Conservation (phyloP, 2,888 invertebrate genomes). For the Drosophila meridionalis region DNA sequence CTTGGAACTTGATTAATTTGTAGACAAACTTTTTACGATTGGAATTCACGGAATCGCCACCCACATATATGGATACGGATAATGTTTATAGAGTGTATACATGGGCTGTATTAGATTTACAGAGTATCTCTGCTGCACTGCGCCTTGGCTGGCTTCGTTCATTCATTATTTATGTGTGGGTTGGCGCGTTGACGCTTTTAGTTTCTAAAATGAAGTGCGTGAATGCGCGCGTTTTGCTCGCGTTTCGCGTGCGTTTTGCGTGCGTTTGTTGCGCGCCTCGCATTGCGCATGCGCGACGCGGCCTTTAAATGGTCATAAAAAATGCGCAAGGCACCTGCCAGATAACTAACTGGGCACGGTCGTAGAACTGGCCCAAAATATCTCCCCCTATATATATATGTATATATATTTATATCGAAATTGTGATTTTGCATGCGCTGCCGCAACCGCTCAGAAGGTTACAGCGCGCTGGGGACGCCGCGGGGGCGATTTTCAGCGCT, state of each 20-base stretch:
- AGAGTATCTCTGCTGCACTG: constrained; percentile 10
- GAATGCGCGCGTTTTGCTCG: constrained; percentile 27
- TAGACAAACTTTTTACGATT: not conserved
- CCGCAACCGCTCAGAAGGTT: constrained; percentile 66
- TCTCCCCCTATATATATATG: constrained; percentile 4
- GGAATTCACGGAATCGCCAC: not conserved
- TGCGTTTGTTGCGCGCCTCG: constrained; percentile 57
- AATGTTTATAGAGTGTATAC: not conserved
- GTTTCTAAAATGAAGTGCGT: constrained; percentile 60
- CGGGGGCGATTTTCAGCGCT: constrained; percentile 14
- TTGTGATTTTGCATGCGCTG: constrained; percentile 66
- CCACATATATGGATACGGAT: not conserved
- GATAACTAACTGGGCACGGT: constrained; percentile 34
- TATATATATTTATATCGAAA: constrained; percentile 4
- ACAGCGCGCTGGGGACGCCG: constrained; percentile 20
- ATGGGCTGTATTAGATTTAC: not conserved
- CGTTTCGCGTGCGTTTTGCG: constrained; percentile 44
- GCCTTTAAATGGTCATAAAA: constrained; percentile 66
- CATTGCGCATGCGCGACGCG: constrained; percentile 67
- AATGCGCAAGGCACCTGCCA: constrained; percentile 56
- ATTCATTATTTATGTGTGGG: constrained; percentile 69
- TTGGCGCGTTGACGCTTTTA: constrained; percentile 59
- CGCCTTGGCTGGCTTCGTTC: constrained; percentile 19
- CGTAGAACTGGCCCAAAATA: constrained; percentile 61
- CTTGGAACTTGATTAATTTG: constrained; percentile 1